A percentile compares a stretch with the other conserved stretches of the same genome.
These are phyloP conservation scores for Microcebus ravelobensis DNA, from an alignment of 2,113 vertebrate genomes.

Conservation along the genomic window DNA sequence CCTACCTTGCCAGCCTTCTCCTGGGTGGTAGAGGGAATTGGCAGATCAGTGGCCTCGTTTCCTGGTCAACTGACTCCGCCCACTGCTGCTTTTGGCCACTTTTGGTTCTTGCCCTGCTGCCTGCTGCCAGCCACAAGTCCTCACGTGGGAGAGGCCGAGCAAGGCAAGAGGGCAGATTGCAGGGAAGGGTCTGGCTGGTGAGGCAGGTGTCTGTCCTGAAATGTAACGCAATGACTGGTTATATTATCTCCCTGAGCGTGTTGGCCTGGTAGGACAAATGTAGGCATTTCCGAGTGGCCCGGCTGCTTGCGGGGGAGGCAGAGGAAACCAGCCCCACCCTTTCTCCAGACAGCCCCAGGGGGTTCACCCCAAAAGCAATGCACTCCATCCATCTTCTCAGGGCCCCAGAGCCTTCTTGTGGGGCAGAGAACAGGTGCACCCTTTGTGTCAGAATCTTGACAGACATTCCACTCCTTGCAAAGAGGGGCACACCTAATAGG, in stretches of 20 bases:
- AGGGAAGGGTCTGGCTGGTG: background rate
- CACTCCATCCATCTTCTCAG: background rate
- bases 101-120: fast-evolving
- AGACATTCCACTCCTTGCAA: background rate
- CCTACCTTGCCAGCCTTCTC: background rate
- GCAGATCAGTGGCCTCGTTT: background rate
- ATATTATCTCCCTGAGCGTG: background rate
- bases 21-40: background rate
- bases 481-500: background rate
- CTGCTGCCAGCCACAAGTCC: background rate
- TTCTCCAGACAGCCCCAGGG: background rate
- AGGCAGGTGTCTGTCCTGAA: background rate
- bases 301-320: background rate
- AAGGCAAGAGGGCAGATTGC: background rate
- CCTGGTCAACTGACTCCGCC: background rate
- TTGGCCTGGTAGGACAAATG: background rate
- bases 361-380: background rate
- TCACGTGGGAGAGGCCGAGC: background rate
- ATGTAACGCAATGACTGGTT: background rate
- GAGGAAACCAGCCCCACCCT: background rate
- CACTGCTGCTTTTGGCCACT: background rate
- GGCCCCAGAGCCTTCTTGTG: background rate
- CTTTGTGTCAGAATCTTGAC: background rate
- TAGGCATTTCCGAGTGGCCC: background rate
- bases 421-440: background rate